Conservation (phyloP, 2,113 vertebrate genomes). For the Stigmatopora nigra region DNA sequence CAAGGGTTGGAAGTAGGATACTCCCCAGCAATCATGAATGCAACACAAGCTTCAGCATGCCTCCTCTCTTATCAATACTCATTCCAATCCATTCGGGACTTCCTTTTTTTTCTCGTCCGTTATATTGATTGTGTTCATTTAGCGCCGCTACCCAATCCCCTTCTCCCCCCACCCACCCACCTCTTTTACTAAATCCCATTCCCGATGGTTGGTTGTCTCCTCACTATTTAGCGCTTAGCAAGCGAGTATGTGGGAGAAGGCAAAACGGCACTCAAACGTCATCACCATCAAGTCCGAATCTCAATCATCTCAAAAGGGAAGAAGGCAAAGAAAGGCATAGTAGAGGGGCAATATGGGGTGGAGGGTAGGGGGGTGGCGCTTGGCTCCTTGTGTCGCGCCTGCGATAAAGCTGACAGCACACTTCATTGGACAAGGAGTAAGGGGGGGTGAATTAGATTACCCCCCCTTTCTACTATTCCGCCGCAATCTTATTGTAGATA, state of each 20-base stretch:
- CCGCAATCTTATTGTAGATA: constrained; percentile 45
- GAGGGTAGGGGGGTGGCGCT: background rate
- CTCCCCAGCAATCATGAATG: constrained; percentile 1
- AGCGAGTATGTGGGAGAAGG: background rate
- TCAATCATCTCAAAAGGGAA: constrained; percentile 59
- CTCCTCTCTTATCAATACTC: background rate
- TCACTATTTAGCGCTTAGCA: constrained; percentile 22
- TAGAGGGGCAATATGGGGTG: background rate
- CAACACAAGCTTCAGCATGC: background rate
- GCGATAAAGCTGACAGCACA: constrained; percentile 69
- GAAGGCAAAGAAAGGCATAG: constrained; percentile 17
- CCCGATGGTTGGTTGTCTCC: background rate
- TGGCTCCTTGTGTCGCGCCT: constrained; percentile 26
- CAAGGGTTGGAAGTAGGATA: background rate
- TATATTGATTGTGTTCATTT: constrained; percentile 3
- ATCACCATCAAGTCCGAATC: constrained; percentile 61
- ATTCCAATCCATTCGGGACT: constrained; percentile 10
- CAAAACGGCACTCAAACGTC: constrained; percentile 52
- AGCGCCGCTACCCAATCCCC: background rate
- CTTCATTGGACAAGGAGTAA: constrained; percentile 49
- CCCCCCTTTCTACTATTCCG: constrained; percentile 38
- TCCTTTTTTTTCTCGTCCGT: background rate
- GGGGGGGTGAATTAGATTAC: constrained; percentile 57
- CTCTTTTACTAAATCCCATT: constrained; percentile 5
- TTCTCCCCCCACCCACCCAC: background rate